A percentile compares a stretch with the other conserved stretches of the same genome.
Evolutionary conservation across 2,113 vertebrate genomes (phyloP).

Genomic region (Platichthys stellatus): DNA sequence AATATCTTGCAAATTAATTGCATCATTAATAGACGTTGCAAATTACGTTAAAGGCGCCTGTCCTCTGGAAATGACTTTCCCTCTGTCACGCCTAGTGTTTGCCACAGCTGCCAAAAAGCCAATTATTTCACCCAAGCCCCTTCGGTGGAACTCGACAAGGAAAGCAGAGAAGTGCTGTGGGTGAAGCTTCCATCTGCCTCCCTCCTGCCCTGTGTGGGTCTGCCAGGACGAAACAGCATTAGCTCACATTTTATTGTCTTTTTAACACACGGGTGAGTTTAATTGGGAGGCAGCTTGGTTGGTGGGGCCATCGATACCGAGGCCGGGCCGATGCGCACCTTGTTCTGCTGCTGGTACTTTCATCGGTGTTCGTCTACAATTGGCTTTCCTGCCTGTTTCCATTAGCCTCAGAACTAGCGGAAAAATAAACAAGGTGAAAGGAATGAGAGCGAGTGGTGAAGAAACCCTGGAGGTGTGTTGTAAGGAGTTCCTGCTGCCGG

Average conservation of each 20-base stretch:
- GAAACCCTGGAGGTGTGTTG: slow-evolving; percentile 41
- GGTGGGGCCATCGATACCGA: slow-evolving; percentile 47
- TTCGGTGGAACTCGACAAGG: slow-evolving; percentile 31
- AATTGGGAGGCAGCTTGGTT: slow-evolving; percentile 72
- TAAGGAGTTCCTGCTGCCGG: slow-evolving; percentile 27
- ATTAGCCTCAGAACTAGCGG: slow-evolving; percentile 61
- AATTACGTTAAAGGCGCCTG: not conserved
- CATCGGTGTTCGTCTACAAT: slow-evolving; percentile 61
- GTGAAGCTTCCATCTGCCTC: slow-evolving; percentile 56
- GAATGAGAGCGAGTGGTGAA: slow-evolving; percentile 39
- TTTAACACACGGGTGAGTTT: slow-evolving; percentile 70
- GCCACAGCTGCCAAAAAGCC: slow-evolving; percentile 50
- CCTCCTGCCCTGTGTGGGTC: not conserved
- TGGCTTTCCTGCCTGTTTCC: slow-evolving; percentile 67
- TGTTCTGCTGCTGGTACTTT: slow-evolving; percentile 65
- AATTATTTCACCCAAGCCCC: slow-evolving; percentile 43
- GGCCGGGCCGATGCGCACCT: slow-evolving; percentile 11
- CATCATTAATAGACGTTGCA: slow-evolving; percentile 46
- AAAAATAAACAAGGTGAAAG: slow-evolving; percentile 63
- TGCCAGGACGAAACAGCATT: slow-evolving; percentile 33
- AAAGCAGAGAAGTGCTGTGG: slow-evolving; percentile 18
- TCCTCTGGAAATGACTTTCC: slow-evolving; percentile 27
- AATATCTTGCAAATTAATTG: slow-evolving; percentile 31
- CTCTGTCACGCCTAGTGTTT: slow-evolving; percentile 12
- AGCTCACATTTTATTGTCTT: slow-evolving; percentile 49